Base-by-base conservation (phyloP, 2,113 vertebrate species). In the Plecotus auritus region DNA sequence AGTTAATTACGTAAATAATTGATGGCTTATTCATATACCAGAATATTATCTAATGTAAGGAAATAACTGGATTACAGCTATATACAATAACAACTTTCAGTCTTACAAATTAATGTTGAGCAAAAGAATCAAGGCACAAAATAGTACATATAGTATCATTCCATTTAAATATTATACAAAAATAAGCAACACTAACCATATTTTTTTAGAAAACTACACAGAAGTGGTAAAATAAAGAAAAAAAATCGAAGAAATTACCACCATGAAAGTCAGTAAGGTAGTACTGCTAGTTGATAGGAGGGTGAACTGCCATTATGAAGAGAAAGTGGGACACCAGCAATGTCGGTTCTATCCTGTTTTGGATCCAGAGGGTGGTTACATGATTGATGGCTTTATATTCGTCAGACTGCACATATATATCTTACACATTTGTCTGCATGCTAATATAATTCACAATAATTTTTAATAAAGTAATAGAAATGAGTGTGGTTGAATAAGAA, bases 21-120 rank as follows among this genome's bases (percentile, higher is more conserved):
- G n/a, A 82, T 5, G 16, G 22, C 2, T 90, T 92, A 82, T 30
- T 85, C 16, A 67, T 83, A 76, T 1, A 80, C 42, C 37, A 22
- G 16, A 77, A 47, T 85, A 84, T 54, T 37, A 85, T 28, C 4
- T 47, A 51, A 67, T 37, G 47, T 74, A 67, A 30, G 14, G 2
- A 95, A 90, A 90, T 80, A 12, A 94, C 28, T 90, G 28, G n/a
- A 80, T 11, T 45, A 72, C 17, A 84, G 32, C n/a, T 95, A 17
- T 47, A 82, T 30, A 51, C 0, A 91, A 76, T 89, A 87, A 47
- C 2, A 54, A 85, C 1, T 70, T 89, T 85, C 83, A 88, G 78
- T 91, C 64, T 95, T 86, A 83, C 30, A 87, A 73, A 70, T 56
- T 84, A 51, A 83, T 80, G 73, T 72, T 95, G 56, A 82, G 5